Conservation (phyloP, 2,113 vertebrate species). For the Cisticola juncidis region DNA sequence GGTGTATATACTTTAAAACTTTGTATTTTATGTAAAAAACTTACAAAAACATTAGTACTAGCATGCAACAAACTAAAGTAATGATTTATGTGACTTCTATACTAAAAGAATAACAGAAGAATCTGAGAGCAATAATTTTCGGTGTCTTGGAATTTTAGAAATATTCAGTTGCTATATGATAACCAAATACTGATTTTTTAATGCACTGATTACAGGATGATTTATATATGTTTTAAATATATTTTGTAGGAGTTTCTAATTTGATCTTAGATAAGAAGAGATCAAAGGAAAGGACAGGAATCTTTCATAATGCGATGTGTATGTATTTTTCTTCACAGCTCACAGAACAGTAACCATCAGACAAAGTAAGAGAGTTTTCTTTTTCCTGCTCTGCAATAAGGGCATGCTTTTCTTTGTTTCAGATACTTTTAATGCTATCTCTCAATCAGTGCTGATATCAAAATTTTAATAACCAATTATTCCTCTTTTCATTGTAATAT, state of each 20-base stretch:
- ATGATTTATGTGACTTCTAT: neutral
- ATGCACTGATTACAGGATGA: neutral
- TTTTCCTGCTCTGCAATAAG: neutral
- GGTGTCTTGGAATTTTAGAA: neutral
- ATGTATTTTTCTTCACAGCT: neutral
- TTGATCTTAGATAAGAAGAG: neutral
- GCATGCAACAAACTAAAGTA: neutral
- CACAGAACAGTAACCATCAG: neutral
- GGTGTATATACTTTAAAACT: neutral
- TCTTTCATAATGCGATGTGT: neutral
- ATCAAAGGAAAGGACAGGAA: neutral
- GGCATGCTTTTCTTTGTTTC: neutral
- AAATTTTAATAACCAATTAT: neutral
- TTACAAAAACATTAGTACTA: neutral
- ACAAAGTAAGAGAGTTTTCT: neutral
- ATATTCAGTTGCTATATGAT: neutral
- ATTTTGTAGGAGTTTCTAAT: neutral
- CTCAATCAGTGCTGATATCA: neutral
- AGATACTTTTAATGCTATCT: neutral
- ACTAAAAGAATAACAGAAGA: neutral
- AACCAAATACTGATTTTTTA: neutral
- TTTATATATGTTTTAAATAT: neutral
- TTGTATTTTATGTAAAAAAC: neutral
- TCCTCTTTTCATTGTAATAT: neutral
- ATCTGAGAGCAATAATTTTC: neutral